Conservation (phyloP, 1,140 invertebrate species). For the Meloidogyne floridensis region DNA sequence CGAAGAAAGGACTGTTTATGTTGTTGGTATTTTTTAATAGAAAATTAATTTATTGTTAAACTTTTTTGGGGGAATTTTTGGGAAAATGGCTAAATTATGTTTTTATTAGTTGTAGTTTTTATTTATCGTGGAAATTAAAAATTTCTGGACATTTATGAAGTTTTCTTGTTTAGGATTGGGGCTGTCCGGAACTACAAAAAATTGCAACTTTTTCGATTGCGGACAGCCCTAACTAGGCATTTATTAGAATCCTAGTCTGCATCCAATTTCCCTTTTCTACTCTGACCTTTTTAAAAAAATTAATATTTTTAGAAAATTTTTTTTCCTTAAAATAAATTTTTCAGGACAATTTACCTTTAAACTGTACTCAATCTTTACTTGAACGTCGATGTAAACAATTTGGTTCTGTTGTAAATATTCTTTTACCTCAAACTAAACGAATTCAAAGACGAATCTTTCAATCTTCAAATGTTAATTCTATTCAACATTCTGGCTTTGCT, state of each 20-base stretch:
- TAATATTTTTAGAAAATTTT: not conserved
- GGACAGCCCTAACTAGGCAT: no score
- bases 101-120: accelerated
- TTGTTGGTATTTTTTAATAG: conserved; percentile 26
- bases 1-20: conserved; percentile 47
- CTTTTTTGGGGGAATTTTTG: no score
- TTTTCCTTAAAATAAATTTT: not conserved
- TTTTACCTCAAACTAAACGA: conserved; percentile 36
- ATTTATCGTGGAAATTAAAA: no score
- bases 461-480: conserved; percentile 15
- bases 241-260: accelerated
- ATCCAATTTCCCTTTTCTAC: no score
- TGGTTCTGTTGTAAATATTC: conserved; percentile 38
- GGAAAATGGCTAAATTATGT: no score
- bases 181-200: no score
- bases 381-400: conserved; percentile 41
- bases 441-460: conserved; percentile 36
- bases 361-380: conserved; percentile 19
- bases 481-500: conserved; percentile 38
- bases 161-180: no score
- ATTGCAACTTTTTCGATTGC: no score
- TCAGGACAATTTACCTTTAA: conserved; percentile 42
- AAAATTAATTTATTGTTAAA: not conserved
- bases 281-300: no score
- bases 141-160: no score